Conservation (phyloP, 2,113 vertebrate species). For the Xyliphius kryptos region DNA sequence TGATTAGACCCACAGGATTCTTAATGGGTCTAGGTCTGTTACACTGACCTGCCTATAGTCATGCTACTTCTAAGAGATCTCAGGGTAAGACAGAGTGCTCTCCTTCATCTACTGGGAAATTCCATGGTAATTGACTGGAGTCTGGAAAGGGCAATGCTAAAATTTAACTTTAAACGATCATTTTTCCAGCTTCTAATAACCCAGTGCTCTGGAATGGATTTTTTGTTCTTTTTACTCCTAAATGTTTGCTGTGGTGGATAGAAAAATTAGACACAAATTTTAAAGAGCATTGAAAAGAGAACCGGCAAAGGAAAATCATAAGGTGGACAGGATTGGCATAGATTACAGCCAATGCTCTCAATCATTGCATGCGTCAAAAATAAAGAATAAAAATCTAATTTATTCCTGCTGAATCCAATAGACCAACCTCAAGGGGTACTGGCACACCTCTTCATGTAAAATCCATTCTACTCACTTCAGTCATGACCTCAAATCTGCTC, state of each 20-base stretch:
- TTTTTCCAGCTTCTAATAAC: too few species aligned
- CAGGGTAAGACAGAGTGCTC: slow-evolving; percentile 52
- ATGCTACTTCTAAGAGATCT: slow-evolving; percentile 48
- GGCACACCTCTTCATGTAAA: slow-evolving; percentile 50
- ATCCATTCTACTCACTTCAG: slow-evolving; percentile 24
- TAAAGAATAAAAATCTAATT: slow-evolving; percentile 45
- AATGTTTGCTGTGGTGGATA: too few species aligned
- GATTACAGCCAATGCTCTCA: too few species aligned
- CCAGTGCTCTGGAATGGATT: too few species aligned
- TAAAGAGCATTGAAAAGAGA: too few species aligned
- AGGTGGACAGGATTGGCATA: too few species aligned
- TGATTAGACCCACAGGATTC: slow-evolving; percentile 46
- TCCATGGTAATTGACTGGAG: slow-evolving; percentile 38
- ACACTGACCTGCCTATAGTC: slow-evolving; percentile 37
- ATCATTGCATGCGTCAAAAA: too few species aligned
- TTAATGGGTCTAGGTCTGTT: slow-evolving; percentile 52
- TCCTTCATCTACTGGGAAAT: slow-evolving; percentile 48
- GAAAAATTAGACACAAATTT: too few species aligned
- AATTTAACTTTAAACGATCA: not conserved
- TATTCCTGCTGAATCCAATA: slow-evolving; percentile 50
- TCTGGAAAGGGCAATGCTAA: slow-evolving; percentile 46
- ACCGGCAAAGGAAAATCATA: too few species aligned
- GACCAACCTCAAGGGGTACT: slow-evolving; percentile 56
- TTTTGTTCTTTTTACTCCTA: slow-evolving; percentile 28
- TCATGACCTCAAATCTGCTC: slow-evolving; percentile 19